Conservation (phyloP, 2,113 vertebrate genomes). For the Hippocampus abdominalis region DNA sequence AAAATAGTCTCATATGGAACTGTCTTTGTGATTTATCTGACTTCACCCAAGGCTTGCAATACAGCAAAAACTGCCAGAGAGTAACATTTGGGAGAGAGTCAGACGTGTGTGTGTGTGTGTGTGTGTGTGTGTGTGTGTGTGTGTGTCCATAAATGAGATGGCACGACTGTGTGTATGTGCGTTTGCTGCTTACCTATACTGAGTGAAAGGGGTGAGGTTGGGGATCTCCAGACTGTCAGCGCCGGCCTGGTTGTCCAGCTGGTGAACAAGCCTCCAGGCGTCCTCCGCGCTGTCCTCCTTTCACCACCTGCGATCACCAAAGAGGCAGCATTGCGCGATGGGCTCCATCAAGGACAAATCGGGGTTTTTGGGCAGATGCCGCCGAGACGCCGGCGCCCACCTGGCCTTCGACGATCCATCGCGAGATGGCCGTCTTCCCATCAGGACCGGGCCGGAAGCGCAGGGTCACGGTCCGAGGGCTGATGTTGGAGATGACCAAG, state of each 20-base stretch:
- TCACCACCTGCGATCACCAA: constrained; percentile 69
- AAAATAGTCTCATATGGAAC: constrained; percentile 63
- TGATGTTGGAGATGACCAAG: constrained; percentile 91
- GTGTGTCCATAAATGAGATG: not conserved
- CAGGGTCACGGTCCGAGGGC: constrained; percentile 83
- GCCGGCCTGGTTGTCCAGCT: constrained; percentile 85
- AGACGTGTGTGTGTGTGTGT: constrained; percentile 10
- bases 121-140: constrained; percentile 12
- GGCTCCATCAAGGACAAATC: not conserved
- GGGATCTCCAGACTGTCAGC: constrained; percentile 85
- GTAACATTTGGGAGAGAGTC: constrained; percentile 29
- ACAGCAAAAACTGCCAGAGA: constrained; percentile 43
- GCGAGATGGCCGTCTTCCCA: constrained; percentile 84
- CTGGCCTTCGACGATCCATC: constrained; percentile 85
- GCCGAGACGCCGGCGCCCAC: constrained; percentile 21
- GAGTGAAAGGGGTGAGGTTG: constrained; percentile 86
- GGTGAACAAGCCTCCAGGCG: constrained; percentile 80
- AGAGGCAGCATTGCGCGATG: not conserved
- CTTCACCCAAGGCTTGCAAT: constrained; percentile 50
- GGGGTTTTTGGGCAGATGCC: not conserved
- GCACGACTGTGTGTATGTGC: not conserved
- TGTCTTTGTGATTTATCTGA: constrained; percentile 65
- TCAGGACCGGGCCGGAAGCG: constrained; percentile 84
- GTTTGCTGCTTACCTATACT: constrained; percentile 85
- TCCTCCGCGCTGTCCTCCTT: constrained; percentile 67